Base-by-base conservation (phyloP, 2,113 vertebrate genomes). In the Delphinapterus leucas region DNA sequence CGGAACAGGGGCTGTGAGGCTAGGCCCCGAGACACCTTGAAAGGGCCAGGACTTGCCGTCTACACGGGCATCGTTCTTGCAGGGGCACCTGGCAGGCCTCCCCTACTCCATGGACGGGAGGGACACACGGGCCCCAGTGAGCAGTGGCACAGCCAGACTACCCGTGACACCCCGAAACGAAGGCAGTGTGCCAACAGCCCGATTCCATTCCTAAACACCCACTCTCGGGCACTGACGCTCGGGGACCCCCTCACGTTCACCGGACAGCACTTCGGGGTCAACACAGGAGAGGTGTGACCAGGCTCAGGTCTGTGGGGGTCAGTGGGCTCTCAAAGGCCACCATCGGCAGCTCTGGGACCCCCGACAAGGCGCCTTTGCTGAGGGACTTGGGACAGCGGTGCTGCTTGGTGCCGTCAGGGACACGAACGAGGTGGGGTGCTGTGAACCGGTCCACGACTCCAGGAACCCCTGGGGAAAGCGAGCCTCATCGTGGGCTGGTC, bases 341-440 rank as follows among this genome's bases (percentile, higher is more conserved):
- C 53, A 4, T 1, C 2, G 1, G n/a, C 44, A 36, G 38, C 25
- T 88, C 81, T 23, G 71, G 21, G 31, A 60, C n/a, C 84, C 36
- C 36, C 0, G 31, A 18, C 31, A 20, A 80, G 38, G 58, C 18
- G 12, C 17, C 47, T 38, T 47, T 26, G 79, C 61, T 47, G 15
- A 44, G 18, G 21, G 67, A 36, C 49, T 0, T 1, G 58, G 47
- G 26, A 36, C 21, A 25, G 3, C 1, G 1, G 7, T 20, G 25
- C 3, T 0, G 4, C 15, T 28, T 2, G 3, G 53, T n/a, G 20
- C n/a, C 5, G 0, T 3, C 0, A 0, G 10, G 4, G 31, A 7
- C 0, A 0, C 11, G 53, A 28, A 36, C 0, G 5, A 15, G 41
- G 20, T 1, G 61, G 1, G 1, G 23, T 0, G 4, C 36, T 20